phyloP scores from a whole-genome alignment of 2,888 invertebrate species.

The Limnephilus lunatus region DNA sequence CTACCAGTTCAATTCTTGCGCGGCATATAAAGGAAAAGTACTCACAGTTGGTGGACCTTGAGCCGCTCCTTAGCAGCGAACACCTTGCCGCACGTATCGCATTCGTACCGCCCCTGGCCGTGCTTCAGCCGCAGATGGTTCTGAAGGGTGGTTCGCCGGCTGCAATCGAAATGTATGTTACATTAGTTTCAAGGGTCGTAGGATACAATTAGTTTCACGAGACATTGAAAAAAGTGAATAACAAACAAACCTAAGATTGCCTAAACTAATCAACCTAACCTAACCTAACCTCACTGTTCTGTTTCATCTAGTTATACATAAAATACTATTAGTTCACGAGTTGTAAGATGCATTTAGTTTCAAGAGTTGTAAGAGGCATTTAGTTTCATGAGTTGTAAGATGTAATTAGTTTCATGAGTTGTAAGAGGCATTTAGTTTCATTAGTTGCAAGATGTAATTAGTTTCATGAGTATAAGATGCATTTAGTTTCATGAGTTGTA shows the following conservation, averaged over 20 bases:
- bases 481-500: too few relatives aligned
- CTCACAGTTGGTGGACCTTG: constrained; percentile 58
- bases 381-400: too few relatives aligned
- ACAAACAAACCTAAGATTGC: background rate
- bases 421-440: too few relatives aligned
- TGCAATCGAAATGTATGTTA: background rate
- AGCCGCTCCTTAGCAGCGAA: constrained; percentile 56
- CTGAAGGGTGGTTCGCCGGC: constrained; percentile 46
- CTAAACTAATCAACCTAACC: background rate
- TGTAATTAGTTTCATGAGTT: too few relatives aligned
- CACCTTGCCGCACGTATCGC: constrained; percentile 53
- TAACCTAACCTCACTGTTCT: too few relatives aligned
- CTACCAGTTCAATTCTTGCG: background rate
- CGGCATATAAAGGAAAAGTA: background rate
- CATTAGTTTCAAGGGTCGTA: background rate
- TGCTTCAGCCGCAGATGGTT: constrained; percentile 60
- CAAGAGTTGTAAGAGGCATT: too few relatives aligned
- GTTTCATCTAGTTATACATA: too few relatives aligned
- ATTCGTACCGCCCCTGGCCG: constrained; percentile 49
- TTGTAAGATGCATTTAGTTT: background rate
- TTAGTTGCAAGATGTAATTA: too few relatives aligned
- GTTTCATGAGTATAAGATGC: too few relatives aligned
- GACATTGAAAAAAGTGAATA: background rate
- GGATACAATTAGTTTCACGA: background rate
- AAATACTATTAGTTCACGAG: background rate